Evolutionary conservation across 2,113 vertebrate species (phyloP), one percentile per base, ranked within the genome.

Genomic region (Phyllostomus discolor): DNA sequence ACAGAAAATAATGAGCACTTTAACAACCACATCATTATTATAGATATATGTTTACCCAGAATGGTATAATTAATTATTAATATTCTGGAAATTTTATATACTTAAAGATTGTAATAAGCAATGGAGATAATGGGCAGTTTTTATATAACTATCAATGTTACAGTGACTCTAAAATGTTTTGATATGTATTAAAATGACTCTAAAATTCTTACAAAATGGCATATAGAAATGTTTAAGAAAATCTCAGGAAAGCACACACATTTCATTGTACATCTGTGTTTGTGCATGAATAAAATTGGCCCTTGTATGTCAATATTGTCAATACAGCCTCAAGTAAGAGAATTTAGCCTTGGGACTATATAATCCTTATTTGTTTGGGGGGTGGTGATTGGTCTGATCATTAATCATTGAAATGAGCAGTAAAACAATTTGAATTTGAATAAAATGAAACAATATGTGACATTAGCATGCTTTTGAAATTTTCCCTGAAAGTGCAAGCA

Each of bases 221-320:
- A 86, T 59, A 82, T 69, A 92, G 57, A 89, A 86, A 95, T 82
- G 85, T 89, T 91, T 85, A n/a, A 83, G 75, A 46, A 94, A 72
- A 95, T 96, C 75, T 96, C 95, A 94, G 97, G 97, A 97, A 98
- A 98, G 97, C 97, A 97, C 97, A 98, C 97, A 97, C 96, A 98
- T 98, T 98, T 97, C 97, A 98, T 97, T 95, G 96, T 97, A 97
- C 97, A 97, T 95, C 94, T 98, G 97, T 98, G 97, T 97, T 97
- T 93, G 92, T 97, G 97, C 97, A 98, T 96, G 95, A 95, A 95
- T 92, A 97, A 88, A 90, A 62, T 78, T 92, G 50, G 78, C 88
- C 95, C 95, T 78, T 89, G 75, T 95, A 72, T 88, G 90, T 96
- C 94, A 85, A 62, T 95, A 84, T 64, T 95, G 76, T 90, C 85